These are phyloP conservation scores for Cephalotes varians DNA, from an alignment of 2,888 invertebrate genomes.

Conservation along the genomic window DNA sequence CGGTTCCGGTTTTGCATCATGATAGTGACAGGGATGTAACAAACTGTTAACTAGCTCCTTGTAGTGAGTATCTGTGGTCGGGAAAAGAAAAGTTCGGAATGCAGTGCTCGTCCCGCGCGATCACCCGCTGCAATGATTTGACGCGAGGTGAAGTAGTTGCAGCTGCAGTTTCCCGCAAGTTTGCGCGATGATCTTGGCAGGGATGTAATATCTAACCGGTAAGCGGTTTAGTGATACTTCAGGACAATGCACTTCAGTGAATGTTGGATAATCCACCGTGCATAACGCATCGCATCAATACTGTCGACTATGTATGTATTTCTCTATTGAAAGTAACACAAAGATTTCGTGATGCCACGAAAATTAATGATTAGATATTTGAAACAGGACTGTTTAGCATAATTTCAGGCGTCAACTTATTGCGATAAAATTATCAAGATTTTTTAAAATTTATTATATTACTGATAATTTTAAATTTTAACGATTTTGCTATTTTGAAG, in stretches of 20 bases:
- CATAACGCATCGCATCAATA: slow-evolving; percentile 62
- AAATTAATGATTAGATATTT: not conserved
- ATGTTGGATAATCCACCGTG: slow-evolving; percentile 67
- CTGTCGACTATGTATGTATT: slow-evolving; percentile 56
- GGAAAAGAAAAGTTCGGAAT: slow-evolving; percentile 44
- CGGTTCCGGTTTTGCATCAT: slow-evolving; percentile 47
- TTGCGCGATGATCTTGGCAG: slow-evolving; percentile 73
- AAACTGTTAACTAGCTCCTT: slow-evolving; percentile 55
- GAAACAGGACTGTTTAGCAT: not conserved
- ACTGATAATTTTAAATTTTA: not conserved
- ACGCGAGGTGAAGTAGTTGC: slow-evolving; percentile 59
- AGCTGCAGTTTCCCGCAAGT: slow-evolving; percentile 68
- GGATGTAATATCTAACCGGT: slow-evolving; percentile 71
- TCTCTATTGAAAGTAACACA: slow-evolving; percentile 52
- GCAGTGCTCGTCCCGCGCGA: slow-evolving; percentile 25
- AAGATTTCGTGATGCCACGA: slow-evolving; percentile 13
- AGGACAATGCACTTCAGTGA: slow-evolving; percentile 59
- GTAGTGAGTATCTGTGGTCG: slow-evolving; percentile 29
- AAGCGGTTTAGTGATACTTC: slow-evolving; percentile 66
- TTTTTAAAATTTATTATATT: not conserved
- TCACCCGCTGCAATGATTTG: slow-evolving; percentile 52
- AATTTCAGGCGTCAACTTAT: not conserved
- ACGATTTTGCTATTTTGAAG: not conserved
- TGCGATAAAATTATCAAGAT: not conserved
- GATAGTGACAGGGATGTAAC: slow-evolving; percentile 51